Base-by-base conservation (phyloP, 2,888 invertebrate genomes). In the Melanophora roralis region DNA sequence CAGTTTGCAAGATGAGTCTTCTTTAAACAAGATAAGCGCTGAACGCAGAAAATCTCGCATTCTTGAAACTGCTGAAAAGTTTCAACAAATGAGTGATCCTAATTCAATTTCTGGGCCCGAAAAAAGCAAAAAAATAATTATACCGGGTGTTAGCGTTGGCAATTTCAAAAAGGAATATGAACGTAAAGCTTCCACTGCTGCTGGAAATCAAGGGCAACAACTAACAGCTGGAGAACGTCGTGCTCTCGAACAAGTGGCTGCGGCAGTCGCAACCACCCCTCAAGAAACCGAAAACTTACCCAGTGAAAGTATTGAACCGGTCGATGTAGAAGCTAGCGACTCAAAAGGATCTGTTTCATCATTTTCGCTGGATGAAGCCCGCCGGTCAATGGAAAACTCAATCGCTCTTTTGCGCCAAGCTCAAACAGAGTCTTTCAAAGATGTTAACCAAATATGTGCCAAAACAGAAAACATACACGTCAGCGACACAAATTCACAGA, bases 81-180 rank as follows among this genome's bases (percentile, higher is more conserved):
- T 94, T 86, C 93, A 93, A 85, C 93, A 92, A 80, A 89, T 92
- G 86, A 86, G 85, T 80, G 84, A 86, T 7, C 27, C 65, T 4
- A 78, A 65, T 7, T 8, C 45, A 36, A 75, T 53, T 36, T 14
- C 75, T 14, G 59, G 49, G 27, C 4, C 6, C 0, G 91, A 92
- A 59, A 95, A 95, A 87, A 94, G 94, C 38, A 96, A 95, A 89
- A 96, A 96, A 89, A 91, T 96, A 62, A 93, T 95, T 82, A 94
- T 96, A 86, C 95, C 96, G 34, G 93, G 93, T 36, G 95, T 96
- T 14, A 96, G 95, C 88, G 96, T 97, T 1, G 95, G 95, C 65
- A 96, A 95, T 86, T 96, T 95, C 84, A 96, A 96, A 84, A 94
- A 95, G 85, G 96, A 95, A 84, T 97, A 96, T 86, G 96, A 97